Evolutionary conservation across 2,888 invertebrate species (phyloP).

Genomic region (Amphipoea lucens): DNA sequence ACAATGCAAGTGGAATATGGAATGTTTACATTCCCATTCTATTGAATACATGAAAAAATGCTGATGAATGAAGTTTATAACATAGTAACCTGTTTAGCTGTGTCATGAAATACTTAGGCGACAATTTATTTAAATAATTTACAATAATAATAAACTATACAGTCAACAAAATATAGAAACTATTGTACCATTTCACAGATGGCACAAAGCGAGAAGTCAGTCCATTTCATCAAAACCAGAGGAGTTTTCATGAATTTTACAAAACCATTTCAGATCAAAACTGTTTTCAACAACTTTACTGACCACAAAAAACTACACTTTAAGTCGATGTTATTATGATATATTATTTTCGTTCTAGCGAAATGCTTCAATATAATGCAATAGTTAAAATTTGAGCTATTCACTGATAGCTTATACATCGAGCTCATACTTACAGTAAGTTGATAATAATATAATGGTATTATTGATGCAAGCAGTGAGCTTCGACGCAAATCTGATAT

Average conservation of each 20-base stretch:
- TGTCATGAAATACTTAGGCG: constrained; percentile 32
- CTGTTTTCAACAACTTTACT: neutral
- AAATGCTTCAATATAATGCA: constrained; percentile 21
- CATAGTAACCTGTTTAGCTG: constrained; percentile 9
- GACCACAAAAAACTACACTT: constrained; percentile 18
- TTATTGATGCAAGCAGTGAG: neutral
- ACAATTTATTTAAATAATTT: constrained; percentile 43
- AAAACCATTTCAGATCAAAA: constrained; percentile 22
- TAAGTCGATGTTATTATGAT: constrained; percentile 24
- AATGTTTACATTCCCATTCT: constrained; percentile 56
- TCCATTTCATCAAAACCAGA: constrained; percentile 17
- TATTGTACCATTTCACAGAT: constrained; percentile 22
- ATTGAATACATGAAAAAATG: constrained; percentile 44
- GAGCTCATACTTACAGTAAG: neutral
- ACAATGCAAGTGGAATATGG: constrained; percentile 45
- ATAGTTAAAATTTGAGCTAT: neutral
- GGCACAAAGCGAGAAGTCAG: constrained; percentile 16
- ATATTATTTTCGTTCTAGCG: constrained; percentile 8
- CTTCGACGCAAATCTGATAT: neutral
- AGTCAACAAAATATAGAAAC: constrained; percentile 26
- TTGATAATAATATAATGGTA: neutral
- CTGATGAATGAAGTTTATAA: constrained; percentile 15
- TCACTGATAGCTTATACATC: constrained; percentile 1
- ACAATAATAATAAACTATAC: constrained; percentile 18
- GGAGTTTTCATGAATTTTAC: constrained; percentile 11